Conservation (phyloP, 2,888 invertebrate genomes). For the Phalera bucephala region DNA sequence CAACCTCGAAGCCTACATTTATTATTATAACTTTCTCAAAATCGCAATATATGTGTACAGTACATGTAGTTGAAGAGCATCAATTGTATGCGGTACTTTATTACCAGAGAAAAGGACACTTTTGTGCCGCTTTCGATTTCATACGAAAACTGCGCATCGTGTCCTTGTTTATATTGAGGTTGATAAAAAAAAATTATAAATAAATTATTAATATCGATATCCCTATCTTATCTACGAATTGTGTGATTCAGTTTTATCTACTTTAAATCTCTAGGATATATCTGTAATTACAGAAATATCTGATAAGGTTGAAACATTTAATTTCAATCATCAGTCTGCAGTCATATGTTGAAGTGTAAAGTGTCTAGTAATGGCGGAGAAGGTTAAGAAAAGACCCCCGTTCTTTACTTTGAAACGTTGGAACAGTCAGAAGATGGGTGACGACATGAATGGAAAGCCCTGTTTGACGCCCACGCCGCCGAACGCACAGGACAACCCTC, state of each 20-base stretch:
- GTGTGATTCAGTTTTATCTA: not conserved
- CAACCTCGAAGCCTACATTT: slow-evolving; percentile 70
- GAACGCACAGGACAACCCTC: slow-evolving; percentile 16
- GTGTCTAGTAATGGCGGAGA: slow-evolving; percentile 60
- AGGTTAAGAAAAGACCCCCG: slow-evolving; percentile 59
- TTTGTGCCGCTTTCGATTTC: slow-evolving; percentile 26
- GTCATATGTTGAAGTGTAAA: slow-evolving; percentile 22
- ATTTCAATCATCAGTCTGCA: slow-evolving; percentile 19
- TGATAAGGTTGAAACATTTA: slow-evolving; percentile 11
- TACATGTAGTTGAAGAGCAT: slow-evolving; percentile 30
- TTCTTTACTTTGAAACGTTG: slow-evolving; percentile 64
- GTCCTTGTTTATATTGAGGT: not conserved
- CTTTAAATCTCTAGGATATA: not conserved
- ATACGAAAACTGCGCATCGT: slow-evolving; percentile 7
- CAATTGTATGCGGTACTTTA: slow-evolving; percentile 30
- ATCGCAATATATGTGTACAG: slow-evolving; percentile 29
- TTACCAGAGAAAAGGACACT: slow-evolving; percentile 15
- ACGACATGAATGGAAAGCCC: slow-evolving; percentile 23
- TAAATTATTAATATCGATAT: not conserved
- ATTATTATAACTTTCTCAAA: slow-evolving; percentile 62
- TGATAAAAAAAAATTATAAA: not conserved
- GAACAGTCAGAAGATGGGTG: slow-evolving; percentile 46
- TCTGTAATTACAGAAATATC: slow-evolving; percentile 18
- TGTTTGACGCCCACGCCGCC: slow-evolving; percentile 13
- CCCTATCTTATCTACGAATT: not conserved